A percentile compares a stretch with the other conserved stretches of the same genome.
Conservation (phyloP, 2,797 vertebrate species). For the Aeoliscus strigatus region DNA sequence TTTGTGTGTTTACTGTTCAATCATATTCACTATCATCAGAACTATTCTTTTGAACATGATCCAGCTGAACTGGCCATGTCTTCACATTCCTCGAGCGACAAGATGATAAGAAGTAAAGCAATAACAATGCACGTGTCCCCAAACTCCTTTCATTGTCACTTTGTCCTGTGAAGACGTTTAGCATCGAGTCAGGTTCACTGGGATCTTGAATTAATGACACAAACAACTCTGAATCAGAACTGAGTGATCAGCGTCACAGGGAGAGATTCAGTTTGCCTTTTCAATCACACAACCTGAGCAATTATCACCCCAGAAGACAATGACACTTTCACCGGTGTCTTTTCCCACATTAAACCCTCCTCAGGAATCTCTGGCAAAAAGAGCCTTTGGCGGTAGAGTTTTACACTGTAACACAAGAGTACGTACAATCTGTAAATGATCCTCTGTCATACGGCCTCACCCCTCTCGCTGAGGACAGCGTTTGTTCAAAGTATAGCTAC, state of each 20-base stretch:
- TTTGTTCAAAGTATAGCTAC: conserved; percentile 64
- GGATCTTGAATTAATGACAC: too few species aligned
- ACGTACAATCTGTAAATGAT: conserved; percentile 73
- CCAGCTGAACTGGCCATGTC: too few species aligned
- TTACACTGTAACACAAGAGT: conserved; percentile 73
- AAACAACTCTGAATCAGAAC: background rate
- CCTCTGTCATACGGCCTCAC: conserved; percentile 64
- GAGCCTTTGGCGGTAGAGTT: conserved; percentile 71
- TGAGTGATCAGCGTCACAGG: background rate
- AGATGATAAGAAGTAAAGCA: background rate
- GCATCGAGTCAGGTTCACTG: too few species aligned
- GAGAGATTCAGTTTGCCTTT: background rate
- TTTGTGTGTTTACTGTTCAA: too few species aligned
- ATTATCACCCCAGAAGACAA: conserved; percentile 35
- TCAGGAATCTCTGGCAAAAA: conserved; percentile 45
- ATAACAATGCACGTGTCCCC: too few species aligned
- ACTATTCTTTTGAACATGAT: too few species aligned
- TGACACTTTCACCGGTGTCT: conserved; percentile 46
- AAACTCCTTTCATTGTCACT: too few species aligned
- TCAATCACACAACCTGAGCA: background rate
- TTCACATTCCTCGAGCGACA: conserved; percentile 1
- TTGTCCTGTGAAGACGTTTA: too few species aligned
- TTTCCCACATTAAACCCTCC: conserved; percentile 42
- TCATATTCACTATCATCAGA: too few species aligned
- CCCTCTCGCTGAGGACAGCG: conserved; percentile 47